Base-by-base conservation (phyloP, 2,888 invertebrate genomes). In the Monoplex corrugatus region DNA sequence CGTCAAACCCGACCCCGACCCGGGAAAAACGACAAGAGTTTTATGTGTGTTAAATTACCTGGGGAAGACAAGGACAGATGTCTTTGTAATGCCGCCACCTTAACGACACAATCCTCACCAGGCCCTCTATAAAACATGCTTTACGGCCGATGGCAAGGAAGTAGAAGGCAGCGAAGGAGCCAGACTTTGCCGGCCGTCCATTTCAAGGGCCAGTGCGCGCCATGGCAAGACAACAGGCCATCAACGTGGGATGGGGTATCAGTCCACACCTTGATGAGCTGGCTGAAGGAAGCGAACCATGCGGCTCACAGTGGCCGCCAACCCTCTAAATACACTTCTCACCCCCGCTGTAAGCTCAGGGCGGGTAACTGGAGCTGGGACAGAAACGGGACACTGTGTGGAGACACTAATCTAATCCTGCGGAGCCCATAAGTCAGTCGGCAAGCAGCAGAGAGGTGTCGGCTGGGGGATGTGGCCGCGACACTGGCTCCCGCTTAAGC, bases 391-490 rank as follows among this genome's bases (percentile, higher is more conserved):
- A 50, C 35, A 40, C 45, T 63, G 40, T 63, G 13, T 16, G 19
- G n/a, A 35, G 85, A 57, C 85, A 57, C 85, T 63, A 57, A 85
- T 85, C 85, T 85, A 85, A 85, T 85, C 85, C 85, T 57, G 35
- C 44, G 40, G 38, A 38, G 40, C 63, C 57, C 85, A 63, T 85
- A 85, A 85, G 85, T 85, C 85, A 85, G 85, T 10, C 63, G 85
- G 32, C 28, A 43, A 80, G 40, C 40, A 80, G 78, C 40, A 40
- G 43, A 80, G 19, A 80, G 40, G 78, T 80, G 78, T 43, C 78
- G 78, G 28, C 43, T 43, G 10, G 78, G 23, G 40, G 13, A 40
- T 23, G 8, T 23, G 23, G 40, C 5, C 19, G 57, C 43, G 78
- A 13, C 23, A 40, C 78, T 80, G 78, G 78, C 78, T 80, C 78